Conservation (phyloP, 2,113 vertebrate genomes). For the Salvelinus fontinalis region DNA sequence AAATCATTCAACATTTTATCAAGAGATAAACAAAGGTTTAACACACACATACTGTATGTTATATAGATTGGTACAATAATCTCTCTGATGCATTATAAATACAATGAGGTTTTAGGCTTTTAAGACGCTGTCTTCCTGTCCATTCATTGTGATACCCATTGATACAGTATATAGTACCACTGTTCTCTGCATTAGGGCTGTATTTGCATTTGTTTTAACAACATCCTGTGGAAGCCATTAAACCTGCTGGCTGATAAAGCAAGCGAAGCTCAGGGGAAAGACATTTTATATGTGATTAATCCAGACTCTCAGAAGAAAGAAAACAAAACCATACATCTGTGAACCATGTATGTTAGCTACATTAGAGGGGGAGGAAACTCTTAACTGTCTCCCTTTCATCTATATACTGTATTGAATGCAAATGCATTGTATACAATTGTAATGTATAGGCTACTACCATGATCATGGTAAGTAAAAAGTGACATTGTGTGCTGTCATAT, state of each 20-base stretch:
- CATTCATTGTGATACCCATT: neutral
- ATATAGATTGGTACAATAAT: neutral
- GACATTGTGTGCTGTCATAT: neutral
- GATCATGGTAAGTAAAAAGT: neutral
- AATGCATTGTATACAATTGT: no score
- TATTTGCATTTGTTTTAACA: conserved; percentile 27
- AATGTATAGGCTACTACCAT: neutral
- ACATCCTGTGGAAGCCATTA: conserved; percentile 49
- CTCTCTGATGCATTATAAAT: neutral
- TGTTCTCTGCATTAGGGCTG: conserved; percentile 19
- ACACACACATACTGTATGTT: neutral
- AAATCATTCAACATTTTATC: no score
- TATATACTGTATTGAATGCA: neutral
- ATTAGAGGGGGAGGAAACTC: conserved; percentile 26
- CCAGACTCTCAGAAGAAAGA: conserved; percentile 17
- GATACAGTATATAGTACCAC: neutral
- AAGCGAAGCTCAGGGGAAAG: conserved; percentile 21
- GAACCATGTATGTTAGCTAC: conserved; percentile 32
- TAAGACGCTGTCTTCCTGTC: conserved; percentile 7
- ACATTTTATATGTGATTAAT: conserved; percentile 46
- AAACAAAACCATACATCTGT: conserved; percentile 23
- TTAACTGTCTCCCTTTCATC: neutral
- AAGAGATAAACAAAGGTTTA: no score
- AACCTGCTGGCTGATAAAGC: conserved; percentile 31
- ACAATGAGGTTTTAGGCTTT: neutral